Evolutionary conservation across 23 tunicate genomes (phyloP), one percentile per base, ranked within the genome.

Genomic region (Pegea sp.): DNA sequence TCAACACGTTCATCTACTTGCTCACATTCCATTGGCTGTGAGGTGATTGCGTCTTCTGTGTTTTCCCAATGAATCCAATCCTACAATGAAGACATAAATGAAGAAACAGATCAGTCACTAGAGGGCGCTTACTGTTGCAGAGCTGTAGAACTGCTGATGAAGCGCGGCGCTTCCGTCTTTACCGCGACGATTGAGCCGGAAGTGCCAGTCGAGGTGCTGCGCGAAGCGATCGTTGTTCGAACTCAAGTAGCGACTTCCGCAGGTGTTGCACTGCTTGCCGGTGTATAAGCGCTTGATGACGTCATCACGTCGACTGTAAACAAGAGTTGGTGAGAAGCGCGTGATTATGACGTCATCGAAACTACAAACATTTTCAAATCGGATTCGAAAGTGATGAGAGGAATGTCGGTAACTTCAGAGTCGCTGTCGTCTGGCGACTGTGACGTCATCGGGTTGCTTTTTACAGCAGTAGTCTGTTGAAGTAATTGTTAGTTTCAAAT

Each of bases 141-240:
- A 16, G 20, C 76, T 76, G 33, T 67, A 84, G 4, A 74, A 28
- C 42, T 48, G 48, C 5, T 86, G 57, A 52, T 84, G 96, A 16
- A 67, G 55, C 24, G 57, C 68, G 2, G 48, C 60, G 1, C 58
- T 44, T 31, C 96, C 96, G 29, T 84, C 84, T 48, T 74, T 84
- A 62, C 68, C 96, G 33, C 74, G 68, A 24, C 72, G 38, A 48
- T 84, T 84, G 24, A 68, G 22, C 31, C 96, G 52, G 32, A 63
- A 84, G 59, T 84, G 96, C 96, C 96, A 84, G 62, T 84, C 96
- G 16, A 84, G 64, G 31, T 84, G 96, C 27, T 84, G 86, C 28
- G 96, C 96, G 53, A 73, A 84, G 19, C 68, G 58, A 32, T 73
- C 84, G 0, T 84, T 84, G 31, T 84, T 84, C 16, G 72, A 48